Base-by-base conservation (phyloP, 2,888 invertebrate genomes). In the Ptilodon capucinus region DNA sequence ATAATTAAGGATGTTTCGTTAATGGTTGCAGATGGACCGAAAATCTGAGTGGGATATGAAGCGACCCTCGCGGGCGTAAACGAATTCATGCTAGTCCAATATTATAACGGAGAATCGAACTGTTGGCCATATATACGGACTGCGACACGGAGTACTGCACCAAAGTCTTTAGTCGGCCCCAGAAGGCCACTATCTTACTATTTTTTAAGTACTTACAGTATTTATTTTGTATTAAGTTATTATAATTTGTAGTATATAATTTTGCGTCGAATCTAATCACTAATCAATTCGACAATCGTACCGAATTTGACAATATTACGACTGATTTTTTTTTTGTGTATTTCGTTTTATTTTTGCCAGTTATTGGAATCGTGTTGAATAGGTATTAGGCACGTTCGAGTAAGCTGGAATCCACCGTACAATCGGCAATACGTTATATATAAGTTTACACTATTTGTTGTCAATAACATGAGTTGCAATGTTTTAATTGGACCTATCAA, bases 21-120 rank as follows among this genome's bases (percentile, higher is more conserved):
- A n/a, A n/a, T 36, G 4, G 28, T 73, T 68, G 11, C 76, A 79
- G 79, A 63, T 68, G 51, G 48, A 43, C 45, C 42, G 47, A 44
- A 36, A 41, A 9, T 44, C 42, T 46, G 44, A 49, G 51, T 43
- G 58, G 60, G 60, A 57, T 57, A 49, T 44, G 60, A 61, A 63
- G 55, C 52, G 63, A 49, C 59, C 60, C 49, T 74, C 68, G 68
- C 51, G 60, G 49, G 62, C 69, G 79, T 73, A 70, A 84, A 76
- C 85, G 88, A 90, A 89, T 85, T 86, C 81, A 90, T 89, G 84
- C 91, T 91, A 91, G 91, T 91, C 91, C 78, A 81, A 79, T 81
- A 76, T 74, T 79, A 77, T 83, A 86, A 85, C 81, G 84, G 84
- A 79, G 81, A 80, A 86, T 77, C 86, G 87, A 89, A 84, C 71